Evolutionary conservation across 2,797 vertebrate species (phyloP), one percentile per base, ranked within the genome.

Genomic region (Odontamblyopus rebecca): DNA sequence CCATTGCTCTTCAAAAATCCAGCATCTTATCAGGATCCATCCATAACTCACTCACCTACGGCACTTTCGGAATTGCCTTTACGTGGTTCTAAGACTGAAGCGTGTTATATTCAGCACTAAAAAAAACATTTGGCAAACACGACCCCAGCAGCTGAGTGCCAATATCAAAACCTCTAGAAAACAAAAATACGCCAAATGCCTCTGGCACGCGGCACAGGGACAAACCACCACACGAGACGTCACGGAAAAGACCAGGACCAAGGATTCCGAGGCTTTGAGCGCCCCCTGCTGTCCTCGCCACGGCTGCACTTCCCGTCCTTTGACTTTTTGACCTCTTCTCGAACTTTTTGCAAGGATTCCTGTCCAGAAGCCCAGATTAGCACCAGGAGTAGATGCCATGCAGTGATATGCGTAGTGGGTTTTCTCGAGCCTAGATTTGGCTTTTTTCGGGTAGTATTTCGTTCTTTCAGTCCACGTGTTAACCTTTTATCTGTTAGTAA

Each of bases 401-500:
- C 84, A 78, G 56, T 79, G 78, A 69, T 82, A 75, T 62, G 76
- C 79, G 62, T 83, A 82, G 85, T 82, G 72, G 75, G 83, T 76
- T 86, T 84, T 74, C 32, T 62, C 64, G 57, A 88, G 77, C 84
- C 80, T 75, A 71, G 61, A 72, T 78, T 74, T 15, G 82, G 86
- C 68, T 81, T 74, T 23, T 78, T 77, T 77, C 18, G 61, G 78
- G 72, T 88, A 87, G 89, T 89, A 86, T 90, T 89, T 85, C 77
- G 79, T 86, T 84, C 78, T 82, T 85, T 83, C 63, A 88, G 86
- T 90, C 86, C 85, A 88, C 85, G 86, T 90, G 87, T 91, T 89
- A 88, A 63, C 63, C 38, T 65, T 90, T 85, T 88, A 88, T 90
- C 85, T 87, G 88, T 89, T 88, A 84, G 88, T 90, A 90, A 86